Evolutionary conservation across 2,888 invertebrate genomes (phyloP), one percentile per base, ranked within the genome.

Genomic region (Crematogaster levior): DNA sequence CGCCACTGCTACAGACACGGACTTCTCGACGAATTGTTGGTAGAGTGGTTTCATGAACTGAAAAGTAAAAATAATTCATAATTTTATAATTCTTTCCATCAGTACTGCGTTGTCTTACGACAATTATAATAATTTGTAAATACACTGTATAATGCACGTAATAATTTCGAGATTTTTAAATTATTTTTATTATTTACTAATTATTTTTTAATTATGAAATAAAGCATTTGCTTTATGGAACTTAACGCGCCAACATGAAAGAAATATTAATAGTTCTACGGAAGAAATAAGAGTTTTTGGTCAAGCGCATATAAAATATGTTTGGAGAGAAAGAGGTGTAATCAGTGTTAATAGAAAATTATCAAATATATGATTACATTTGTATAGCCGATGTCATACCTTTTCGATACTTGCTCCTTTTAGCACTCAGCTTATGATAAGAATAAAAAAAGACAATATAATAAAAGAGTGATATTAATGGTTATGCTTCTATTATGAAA

Each of bases 11-110:
- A 97, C 97, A 94, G 97, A 97, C 94, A 98, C 96, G 92, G 97
- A 97, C 94, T 97, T 97, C 95, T 98, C 97, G 93, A 98, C 96
- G 93, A 97, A 97, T 86, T 96, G 95, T 94, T 98, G 97, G 95
- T 98, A 98, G 87, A 97, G 95, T 88, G 98, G 98, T 95, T 97
- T 97, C 97, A 98, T 96, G 90, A 97, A 95, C 98, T 98, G 95
- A 3, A 89, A 89, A 90, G 82, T 85, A 82, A 87, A 84, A 81
- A 81, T 30, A 65, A 63, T 66, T 53, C 34, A 66, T n/a, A n/a
- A n/a, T n/a, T n/a, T n/a, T n/a, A n/a, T n/a, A n/a, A n/a, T n/a
- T n/a, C n/a, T n/a, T 81, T 75, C 48, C 48, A 79, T 84, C 56
- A 84, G 30, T 73, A 24, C 3, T 30, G 18, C 9, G 56, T 10